Percentiles rank a stretch among this genome's conserved stretches.
Evolutionary conservation across 1,140 invertebrate genomes (phyloP).

Genomic region (Thereuonema tuberculata): DNA sequence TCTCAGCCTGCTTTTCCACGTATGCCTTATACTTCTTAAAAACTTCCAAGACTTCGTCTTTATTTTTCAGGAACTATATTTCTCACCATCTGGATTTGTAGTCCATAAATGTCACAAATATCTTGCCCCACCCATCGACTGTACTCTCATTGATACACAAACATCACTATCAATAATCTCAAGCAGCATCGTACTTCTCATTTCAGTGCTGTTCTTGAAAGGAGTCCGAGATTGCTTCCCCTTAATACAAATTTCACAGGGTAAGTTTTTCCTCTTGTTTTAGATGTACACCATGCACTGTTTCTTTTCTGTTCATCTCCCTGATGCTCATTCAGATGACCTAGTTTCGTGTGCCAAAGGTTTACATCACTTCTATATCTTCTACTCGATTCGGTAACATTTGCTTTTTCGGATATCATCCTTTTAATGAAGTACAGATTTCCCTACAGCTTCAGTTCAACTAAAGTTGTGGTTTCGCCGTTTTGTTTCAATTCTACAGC

Average conservation of each 20-base stretch:
- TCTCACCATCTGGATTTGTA: slow-evolving; percentile 28
- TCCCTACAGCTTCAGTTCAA: too few species aligned
- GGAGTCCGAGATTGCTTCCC: slow-evolving; percentile 5
- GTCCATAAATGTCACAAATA: slow-evolving; percentile 32
- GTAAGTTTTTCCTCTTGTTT: not conserved
- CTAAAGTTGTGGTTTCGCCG: too few species aligned
- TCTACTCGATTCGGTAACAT: not conserved
- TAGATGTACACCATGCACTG: not conserved
- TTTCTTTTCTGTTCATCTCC: not conserved
- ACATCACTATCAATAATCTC: slow-evolving; percentile 24
- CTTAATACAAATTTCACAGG: slow-evolving; percentile 5
- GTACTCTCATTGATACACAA: slow-evolving; percentile 31
- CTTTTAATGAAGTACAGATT: too few species aligned
- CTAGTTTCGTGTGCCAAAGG: slow-evolving; percentile 8
- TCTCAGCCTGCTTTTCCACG: slow-evolving; percentile 16
- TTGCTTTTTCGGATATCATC: not conserved
- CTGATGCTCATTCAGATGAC: slow-evolving; percentile 8
- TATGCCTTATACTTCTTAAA: slow-evolving; percentile 28
- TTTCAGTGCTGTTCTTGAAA: not conserved
- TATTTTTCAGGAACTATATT: slow-evolving; percentile 31
- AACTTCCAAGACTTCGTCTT: slow-evolving; percentile 26
- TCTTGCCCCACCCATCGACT: slow-evolving; percentile 26
- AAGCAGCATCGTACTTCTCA: not conserved
- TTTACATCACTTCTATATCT: not conserved
- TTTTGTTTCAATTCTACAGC: not conserved